phyloP scores from a whole-genome alignment of 2,888 invertebrate species.

The Ditula angustiorana region DNA sequence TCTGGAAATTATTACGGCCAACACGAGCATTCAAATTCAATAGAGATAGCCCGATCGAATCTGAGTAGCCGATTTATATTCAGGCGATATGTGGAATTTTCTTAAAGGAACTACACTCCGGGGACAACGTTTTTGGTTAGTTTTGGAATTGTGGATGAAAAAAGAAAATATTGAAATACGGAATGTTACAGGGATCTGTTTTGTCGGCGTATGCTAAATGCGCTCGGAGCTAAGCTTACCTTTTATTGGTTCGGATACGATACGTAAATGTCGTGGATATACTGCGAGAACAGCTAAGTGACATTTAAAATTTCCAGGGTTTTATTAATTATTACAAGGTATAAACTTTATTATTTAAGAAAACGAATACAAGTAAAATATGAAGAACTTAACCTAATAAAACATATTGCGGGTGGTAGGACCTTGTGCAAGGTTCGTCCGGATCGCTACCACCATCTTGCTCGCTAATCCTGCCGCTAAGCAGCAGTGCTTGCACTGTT shows the following conservation, averaged over 20 bases:
- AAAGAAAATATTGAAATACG: neutral
- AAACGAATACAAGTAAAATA: no score
- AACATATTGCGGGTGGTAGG: no score
- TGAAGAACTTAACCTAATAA: no score
- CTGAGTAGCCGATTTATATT: constrained; percentile 55
- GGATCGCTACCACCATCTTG: no score
- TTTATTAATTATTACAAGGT: no score
- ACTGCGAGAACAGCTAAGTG: no score
- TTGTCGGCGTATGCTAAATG: no score
- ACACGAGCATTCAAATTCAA: constrained; percentile 52
- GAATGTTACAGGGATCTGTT: neutral
- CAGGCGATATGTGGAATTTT: constrained; percentile 43
- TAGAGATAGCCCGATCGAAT: constrained; percentile 47
- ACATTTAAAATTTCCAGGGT: no score
- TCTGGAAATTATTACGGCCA: constrained; percentile 30
- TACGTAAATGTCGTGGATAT: neutral
- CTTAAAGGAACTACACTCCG: constrained; percentile 32
- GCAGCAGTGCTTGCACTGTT: no score
- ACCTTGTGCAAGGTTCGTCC: no score
- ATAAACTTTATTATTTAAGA: no score
- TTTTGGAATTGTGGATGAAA: constrained; percentile 6
- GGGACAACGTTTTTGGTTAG: constrained; percentile 24
- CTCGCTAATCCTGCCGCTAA: no score
- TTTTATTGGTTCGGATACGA: neutral
- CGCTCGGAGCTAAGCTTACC: neutral